Conservation (phyloP, 1,140 invertebrate genomes). For the Calliphora vicina region DNA sequence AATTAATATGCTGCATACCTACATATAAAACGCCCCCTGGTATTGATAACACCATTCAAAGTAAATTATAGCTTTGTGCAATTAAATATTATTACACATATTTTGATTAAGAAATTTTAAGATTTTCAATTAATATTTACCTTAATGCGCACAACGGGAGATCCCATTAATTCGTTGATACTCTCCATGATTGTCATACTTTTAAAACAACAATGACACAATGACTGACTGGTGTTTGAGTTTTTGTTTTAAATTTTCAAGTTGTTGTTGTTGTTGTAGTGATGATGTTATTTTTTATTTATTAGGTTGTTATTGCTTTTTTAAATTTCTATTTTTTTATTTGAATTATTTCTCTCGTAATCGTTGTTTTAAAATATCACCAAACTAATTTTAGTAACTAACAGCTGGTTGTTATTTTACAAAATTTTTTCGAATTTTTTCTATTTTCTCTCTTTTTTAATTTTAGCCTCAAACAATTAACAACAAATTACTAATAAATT, state of each 20-base stretch:
- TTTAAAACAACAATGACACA: neutral
- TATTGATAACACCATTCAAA: too few species aligned
- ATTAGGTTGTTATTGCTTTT: too few species aligned
- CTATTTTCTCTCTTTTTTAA: neutral
- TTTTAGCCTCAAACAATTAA: neutral
- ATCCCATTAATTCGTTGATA: conserved; percentile 58
- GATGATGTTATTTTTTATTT: conserved; percentile 27
- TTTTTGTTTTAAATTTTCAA: conserved; percentile 10
- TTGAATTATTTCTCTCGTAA: conserved; percentile 1
- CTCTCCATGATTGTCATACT: conserved; percentile 51
- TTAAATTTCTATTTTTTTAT: conserved; percentile 25
- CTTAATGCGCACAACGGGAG: conserved; percentile 61
- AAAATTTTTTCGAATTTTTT: neutral
- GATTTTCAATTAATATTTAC: conserved; percentile 47
- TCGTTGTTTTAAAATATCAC: conserved; percentile 20
- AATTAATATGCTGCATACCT: too few species aligned
- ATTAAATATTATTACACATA: too few species aligned
- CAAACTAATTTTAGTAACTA: neutral
- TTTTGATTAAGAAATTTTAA: too few species aligned
- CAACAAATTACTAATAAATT: conserved; percentile 7
- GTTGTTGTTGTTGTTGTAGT: neutral
- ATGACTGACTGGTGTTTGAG: neutral
- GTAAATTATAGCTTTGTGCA: too few species aligned
- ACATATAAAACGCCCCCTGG: too few species aligned
- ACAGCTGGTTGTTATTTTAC: neutral